Evolutionary conservation across 2,888 invertebrate genomes (phyloP).

Genomic region (Macrophya annulata): DNA sequence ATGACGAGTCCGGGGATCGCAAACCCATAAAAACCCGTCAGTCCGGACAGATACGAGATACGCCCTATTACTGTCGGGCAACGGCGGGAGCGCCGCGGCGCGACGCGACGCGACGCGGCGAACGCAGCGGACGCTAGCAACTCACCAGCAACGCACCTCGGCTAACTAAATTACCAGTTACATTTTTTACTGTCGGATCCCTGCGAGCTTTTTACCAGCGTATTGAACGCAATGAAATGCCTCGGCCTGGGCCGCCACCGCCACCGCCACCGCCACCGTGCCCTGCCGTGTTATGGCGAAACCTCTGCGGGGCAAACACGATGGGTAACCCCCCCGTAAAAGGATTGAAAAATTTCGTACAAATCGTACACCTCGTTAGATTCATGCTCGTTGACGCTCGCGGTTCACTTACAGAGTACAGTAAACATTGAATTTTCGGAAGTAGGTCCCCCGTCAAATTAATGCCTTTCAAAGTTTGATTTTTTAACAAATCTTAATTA

Average conservation of each 20-base stretch:
- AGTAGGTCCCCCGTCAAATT: not conserved
- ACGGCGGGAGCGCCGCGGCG: slow-evolving; percentile 63
- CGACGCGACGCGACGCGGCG: slow-evolving; percentile 57
- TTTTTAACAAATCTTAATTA: not conserved
- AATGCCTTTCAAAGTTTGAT: not conserved
- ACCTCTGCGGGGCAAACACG: slow-evolving; percentile 44
- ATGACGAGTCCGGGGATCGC: slow-evolving; percentile 78
- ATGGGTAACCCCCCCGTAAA: slow-evolving; percentile 40
- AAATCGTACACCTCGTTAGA: slow-evolving; percentile 42
- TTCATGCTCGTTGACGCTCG: not conserved
- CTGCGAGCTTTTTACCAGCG: slow-evolving; percentile 74
- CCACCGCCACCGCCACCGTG: not conserved
- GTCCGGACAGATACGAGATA: slow-evolving; percentile 77
- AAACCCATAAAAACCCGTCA: slow-evolving; percentile 78
- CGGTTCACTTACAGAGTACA: slow-evolving; percentile 2
- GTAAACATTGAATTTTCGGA: not conserved
- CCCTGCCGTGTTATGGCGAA: slow-evolving; percentile 26
- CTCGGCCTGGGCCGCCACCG: slow-evolving; percentile 57
- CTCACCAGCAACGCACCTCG: slow-evolving; percentile 68
- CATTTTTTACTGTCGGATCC: slow-evolving; percentile 78
- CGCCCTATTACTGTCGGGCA: slow-evolving; percentile 78
- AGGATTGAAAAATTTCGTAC: slow-evolving; percentile 57
- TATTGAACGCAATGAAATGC: slow-evolving; percentile 78
- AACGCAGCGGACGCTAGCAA: slow-evolving; percentile 34
- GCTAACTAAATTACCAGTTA: slow-evolving; percentile 79